These are phyloP conservation scores for Mionectes olivaceus DNA, from an alignment of 2,797 vertebrate species.

Conservation along the genomic window DNA sequence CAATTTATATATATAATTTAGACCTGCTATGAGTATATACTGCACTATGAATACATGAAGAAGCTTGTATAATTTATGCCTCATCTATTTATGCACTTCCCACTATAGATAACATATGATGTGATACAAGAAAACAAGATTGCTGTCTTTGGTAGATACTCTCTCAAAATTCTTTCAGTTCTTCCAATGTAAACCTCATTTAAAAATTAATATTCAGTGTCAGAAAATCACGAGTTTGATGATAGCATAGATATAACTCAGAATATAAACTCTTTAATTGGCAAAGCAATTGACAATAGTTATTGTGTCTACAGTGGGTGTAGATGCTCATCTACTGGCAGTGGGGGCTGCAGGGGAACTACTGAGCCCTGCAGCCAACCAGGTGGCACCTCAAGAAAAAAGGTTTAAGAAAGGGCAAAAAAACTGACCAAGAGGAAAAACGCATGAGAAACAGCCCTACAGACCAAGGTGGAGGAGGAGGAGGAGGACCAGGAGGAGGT, in stretches of 20 bases:
- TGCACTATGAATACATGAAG: background rate
- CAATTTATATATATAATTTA: conserved; percentile 32
- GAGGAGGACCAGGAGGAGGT: background rate
- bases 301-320: background rate
- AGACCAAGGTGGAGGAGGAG: background rate
- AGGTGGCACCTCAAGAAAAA: fast-evolving
- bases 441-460: background rate
- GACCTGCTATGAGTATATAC: background rate
- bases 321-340: background rate
- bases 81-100: conserved; percentile 10
- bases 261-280: background rate
- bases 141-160: background rate
- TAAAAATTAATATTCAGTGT: background rate
- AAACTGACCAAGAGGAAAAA: background rate
- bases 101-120: background rate
- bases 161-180: background rate
- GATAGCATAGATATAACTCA: background rate
- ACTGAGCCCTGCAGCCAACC: background rate
- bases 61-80: background rate
- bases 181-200: background rate
- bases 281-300: background rate
- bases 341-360: fast-evolving
- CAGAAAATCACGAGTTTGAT: background rate
- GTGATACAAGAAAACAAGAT: conserved; percentile 10
- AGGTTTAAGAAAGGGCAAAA: background rate